These are phyloP conservation scores for Dipodomys merriami DNA, from an alignment of 2,113 vertebrate genomes.

Conservation along the genomic window DNA sequence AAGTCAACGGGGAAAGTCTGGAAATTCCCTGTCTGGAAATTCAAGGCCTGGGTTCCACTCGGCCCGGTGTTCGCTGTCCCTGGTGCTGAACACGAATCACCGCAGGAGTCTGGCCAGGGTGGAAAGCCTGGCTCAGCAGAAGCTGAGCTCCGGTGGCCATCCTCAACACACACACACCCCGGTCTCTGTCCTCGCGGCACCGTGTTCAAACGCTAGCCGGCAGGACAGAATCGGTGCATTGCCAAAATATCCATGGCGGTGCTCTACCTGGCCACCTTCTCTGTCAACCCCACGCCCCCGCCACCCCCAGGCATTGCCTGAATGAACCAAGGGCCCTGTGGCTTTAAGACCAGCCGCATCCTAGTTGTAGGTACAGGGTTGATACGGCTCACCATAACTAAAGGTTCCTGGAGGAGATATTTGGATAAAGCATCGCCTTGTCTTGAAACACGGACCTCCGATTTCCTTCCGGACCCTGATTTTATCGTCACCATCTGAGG, in stretches of 20 bases:
- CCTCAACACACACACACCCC: not conserved
- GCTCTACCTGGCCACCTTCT: not conserved
- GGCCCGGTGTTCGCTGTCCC: constrained; percentile 78
- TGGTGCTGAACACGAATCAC: constrained; percentile 80
- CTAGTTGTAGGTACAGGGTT: too few relatives aligned
- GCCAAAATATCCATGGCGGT: not conserved
- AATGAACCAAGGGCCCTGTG: not conserved
- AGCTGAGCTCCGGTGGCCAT: not conserved
- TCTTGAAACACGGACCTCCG: not conserved
- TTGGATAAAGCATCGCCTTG: not conserved
- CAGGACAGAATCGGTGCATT: not conserved
- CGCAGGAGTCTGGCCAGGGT: not conserved
- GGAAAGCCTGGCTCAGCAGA: constrained; percentile 4
- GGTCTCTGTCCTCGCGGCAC: not conserved
- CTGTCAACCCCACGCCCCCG: not conserved
- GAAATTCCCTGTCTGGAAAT: not conserved
- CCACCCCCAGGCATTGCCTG: too few relatives aligned
- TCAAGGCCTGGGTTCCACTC: not conserved
- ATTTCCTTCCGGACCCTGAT: not conserved
- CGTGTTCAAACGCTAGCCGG: not conserved
- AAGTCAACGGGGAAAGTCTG: not conserved
- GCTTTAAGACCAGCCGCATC: not conserved
- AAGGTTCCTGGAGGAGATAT: not conserved
- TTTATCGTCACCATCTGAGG: not conserved
- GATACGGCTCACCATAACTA: too few relatives aligned